These are phyloP conservation scores for Agrilus planipennis DNA, from an alignment of 1,140 invertebrate genomes.

Conservation along the genomic window DNA sequence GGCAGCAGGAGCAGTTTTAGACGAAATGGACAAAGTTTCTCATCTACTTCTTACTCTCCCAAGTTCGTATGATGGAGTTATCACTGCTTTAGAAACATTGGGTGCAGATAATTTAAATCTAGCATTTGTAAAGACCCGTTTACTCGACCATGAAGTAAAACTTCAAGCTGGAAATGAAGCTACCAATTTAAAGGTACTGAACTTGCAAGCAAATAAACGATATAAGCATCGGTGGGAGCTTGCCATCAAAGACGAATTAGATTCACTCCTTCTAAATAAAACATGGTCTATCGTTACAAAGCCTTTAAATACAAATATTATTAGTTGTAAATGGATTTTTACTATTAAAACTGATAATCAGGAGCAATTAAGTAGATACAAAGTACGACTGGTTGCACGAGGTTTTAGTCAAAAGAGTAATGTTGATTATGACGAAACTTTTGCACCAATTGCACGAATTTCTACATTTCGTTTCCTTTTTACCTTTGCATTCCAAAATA, in stretches of 20 bases:
- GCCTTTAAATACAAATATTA: constrained; percentile 30
- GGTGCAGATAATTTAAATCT: constrained; percentile 28
- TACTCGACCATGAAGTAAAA: constrained; percentile 35
- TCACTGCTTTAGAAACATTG: constrained; percentile 34
- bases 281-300: constrained; percentile 31
- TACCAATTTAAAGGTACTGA: too few species aligned
- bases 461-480: constrained; percentile 22
- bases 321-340: constrained; percentile 31
- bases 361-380: too few species aligned
- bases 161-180: too few species aligned
- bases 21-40: constrained; percentile 21
- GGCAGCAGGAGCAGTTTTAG: constrained; percentile 10
- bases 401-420: too few species aligned
- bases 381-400: too few species aligned
- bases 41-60: constrained; percentile 32
- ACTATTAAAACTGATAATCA: constrained; percentile 21
- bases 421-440: too few species aligned
- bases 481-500: constrained; percentile 2
- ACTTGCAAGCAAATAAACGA: too few species aligned
- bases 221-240: too few species aligned
- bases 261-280: constrained; percentile 28
- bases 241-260: constrained; percentile 31
- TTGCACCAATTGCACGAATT: constrained; percentile 19
- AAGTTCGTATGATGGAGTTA: constrained; percentile 26
- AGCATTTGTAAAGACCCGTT: constrained; percentile 30